Percentiles rank a stretch among this genome's conserved stretches.
Evolutionary conservation across 2,113 vertebrate species (phyloP).

Genomic region (Ameiurus melas): DNA sequence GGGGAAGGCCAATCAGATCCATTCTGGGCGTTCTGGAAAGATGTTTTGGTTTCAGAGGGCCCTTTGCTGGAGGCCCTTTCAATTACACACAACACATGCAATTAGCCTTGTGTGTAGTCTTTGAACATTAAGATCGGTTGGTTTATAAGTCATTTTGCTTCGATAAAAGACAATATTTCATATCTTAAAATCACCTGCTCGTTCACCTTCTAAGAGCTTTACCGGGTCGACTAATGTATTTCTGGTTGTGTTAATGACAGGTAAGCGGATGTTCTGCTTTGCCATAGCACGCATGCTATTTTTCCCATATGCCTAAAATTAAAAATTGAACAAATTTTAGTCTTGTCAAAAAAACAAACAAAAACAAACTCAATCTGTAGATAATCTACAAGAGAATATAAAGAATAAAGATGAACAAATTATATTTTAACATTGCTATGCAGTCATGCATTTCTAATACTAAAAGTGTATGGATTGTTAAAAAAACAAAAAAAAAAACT

Average conservation of each 20-base stretch:
- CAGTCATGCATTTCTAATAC: too few species aligned
- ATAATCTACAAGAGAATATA: too few species aligned
- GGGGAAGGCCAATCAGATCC: background rate
- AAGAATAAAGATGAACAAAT: too few species aligned
- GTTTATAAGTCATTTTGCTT: background rate
- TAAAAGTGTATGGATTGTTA: too few species aligned
- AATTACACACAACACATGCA: background rate
- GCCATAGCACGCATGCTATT: background rate
- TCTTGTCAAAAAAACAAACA: background rate
- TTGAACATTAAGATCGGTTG: background rate
- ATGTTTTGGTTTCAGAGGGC: background rate
- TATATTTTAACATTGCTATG: too few species aligned
- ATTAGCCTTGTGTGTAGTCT: background rate
- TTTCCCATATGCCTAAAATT: background rate
- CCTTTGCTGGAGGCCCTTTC: background rate
- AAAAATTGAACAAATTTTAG: background rate
- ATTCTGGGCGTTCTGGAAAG: background rate
- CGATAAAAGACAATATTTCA: background rate
- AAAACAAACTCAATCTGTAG: too few species aligned
- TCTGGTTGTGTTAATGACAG: background rate
- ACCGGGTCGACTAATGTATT: background rate
- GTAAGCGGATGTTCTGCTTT: background rate
- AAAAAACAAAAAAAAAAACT: too few species aligned
- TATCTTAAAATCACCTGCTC: background rate
- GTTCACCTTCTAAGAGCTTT: background rate